phyloP scores from a whole-genome alignment of 2,888 invertebrate species.

The Sinelater perroti region DNA sequence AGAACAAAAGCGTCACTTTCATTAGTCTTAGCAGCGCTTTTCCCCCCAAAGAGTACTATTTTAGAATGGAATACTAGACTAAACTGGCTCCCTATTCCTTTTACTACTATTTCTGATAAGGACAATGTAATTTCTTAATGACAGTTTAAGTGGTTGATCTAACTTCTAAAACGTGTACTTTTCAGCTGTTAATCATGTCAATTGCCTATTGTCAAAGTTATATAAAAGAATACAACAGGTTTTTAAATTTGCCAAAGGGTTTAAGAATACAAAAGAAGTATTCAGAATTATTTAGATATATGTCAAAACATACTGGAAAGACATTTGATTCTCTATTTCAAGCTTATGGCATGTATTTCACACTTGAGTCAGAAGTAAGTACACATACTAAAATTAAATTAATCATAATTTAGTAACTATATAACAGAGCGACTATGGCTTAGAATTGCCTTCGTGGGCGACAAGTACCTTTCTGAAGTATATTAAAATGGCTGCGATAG shows the following conservation, averaged over 20 bases:
- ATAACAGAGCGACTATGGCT: slow-evolving; percentile 50
- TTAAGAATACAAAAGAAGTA: neutral
- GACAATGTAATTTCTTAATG: no score
- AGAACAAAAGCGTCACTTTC: slow-evolving; percentile 77
- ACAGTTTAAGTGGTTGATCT: slow-evolving; percentile 45
- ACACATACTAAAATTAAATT: neutral
- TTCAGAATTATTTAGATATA: neutral
- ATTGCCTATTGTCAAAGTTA: slow-evolving; percentile 2
- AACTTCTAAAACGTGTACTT: slow-evolving; percentile 9
- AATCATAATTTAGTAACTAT: neutral
- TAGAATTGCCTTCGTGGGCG: slow-evolving; percentile 59
- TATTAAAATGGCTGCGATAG: slow-evolving; percentile 50
- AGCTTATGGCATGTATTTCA: neutral
- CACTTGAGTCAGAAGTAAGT: slow-evolving; percentile 10
- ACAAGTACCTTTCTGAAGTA: slow-evolving; percentile 53
- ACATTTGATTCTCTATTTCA: neutral
- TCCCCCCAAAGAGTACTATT: slow-evolving; percentile 64
- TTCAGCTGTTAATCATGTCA: neutral
- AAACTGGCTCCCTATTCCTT: slow-evolving; percentile 79
- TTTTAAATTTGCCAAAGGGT: neutral
- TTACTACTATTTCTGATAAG: slow-evolving; percentile 71
- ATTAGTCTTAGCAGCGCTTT: slow-evolving; percentile 73
- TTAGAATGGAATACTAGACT: slow-evolving; percentile 66
- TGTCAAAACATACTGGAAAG: slow-evolving; percentile 11
- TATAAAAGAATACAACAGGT: neutral